These are phyloP conservation scores for Nasonovia ribisnigri DNA, from an alignment of 2,888 invertebrate genomes.

Conservation along the genomic window DNA sequence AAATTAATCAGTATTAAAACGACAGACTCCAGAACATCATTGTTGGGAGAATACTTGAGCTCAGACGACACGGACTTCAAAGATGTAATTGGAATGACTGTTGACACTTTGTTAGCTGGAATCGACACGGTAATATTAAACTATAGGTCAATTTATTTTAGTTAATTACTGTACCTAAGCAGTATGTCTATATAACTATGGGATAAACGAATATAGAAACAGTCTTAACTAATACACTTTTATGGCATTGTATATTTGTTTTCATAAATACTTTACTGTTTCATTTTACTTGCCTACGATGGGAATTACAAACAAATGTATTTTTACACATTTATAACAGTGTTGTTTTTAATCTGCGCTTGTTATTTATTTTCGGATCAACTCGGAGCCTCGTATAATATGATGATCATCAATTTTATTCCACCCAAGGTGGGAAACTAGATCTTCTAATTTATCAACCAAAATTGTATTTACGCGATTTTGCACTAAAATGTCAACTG, in stretches of 20 bases:
- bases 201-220: not conserved
- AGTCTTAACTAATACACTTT: not conserved
- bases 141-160: not conserved
- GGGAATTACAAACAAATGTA: not conserved
- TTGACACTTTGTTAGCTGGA: slow-evolving; percentile 87
- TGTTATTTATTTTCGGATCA: not conserved
- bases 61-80: slow-evolving; percentile 80
- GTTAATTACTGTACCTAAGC: not conserved
- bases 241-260: not conserved
- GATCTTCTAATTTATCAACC: not conserved
- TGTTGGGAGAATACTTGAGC: slow-evolving; percentile 79
- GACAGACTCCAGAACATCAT: slow-evolving; percentile 65
- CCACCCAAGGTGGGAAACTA: too few species aligned
- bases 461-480: not conserved
- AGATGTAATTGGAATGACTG: slow-evolving; percentile 86
- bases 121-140: slow-evolving; percentile 81
- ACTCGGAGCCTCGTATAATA: not conserved
- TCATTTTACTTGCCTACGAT: not conserved
- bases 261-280: not conserved
- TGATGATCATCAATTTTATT: not conserved
- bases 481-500: not conserved
- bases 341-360: not conserved
- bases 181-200: not conserved
- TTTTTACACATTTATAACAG: not conserved
- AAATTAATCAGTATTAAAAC: slow-evolving; percentile 20